phyloP scores from a whole-genome alignment of 2,888 invertebrate genomes.

The Eumerus sabulonum region DNA sequence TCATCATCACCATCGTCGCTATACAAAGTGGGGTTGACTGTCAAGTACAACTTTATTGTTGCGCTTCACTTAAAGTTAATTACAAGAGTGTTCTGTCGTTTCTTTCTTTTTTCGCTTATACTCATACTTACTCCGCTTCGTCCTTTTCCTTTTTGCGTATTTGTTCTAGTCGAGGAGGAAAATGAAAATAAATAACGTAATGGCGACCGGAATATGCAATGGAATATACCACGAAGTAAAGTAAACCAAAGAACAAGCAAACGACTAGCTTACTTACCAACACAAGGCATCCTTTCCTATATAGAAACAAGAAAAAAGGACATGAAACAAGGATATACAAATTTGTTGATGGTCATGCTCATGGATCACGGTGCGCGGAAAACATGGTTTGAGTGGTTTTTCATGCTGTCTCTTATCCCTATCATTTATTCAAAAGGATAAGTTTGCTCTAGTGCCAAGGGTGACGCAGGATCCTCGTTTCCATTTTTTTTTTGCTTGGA shows the following conservation, averaged over 20 bases:
- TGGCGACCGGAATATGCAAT: slow-evolving; percentile 31
- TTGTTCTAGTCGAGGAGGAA: slow-evolving; percentile 8
- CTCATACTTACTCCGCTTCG: neutral
- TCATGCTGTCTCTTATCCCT: slow-evolving; percentile 25
- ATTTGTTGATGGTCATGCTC: slow-evolving; percentile 55
- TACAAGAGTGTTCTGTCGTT: slow-evolving; percentile 38
- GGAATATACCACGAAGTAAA: slow-evolving; percentile 5
- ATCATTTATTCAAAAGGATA: slow-evolving; percentile 54
- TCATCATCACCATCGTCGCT: neutral
- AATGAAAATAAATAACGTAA: slow-evolving; percentile 44
- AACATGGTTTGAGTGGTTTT: neutral
- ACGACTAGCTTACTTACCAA: neutral
- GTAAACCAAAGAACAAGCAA: slow-evolving; percentile 6
- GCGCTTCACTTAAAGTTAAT: slow-evolving; percentile 67
- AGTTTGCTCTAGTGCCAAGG: slow-evolving; percentile 23
- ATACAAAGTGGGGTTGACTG: neutral
- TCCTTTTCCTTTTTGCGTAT: neutral
- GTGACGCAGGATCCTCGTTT: neutral
- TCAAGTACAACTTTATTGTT: slow-evolving; percentile 63
- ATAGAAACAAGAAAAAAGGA: neutral
- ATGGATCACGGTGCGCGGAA: slow-evolving; percentile 14
- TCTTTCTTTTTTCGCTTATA: neutral
- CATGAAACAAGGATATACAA: slow-evolving; percentile 53
- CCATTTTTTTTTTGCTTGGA: slow-evolving; percentile 3
- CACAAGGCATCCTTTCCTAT: too few relatives aligned